Evolutionary conservation across 2,888 invertebrate genomes (phyloP).

Genomic region (Nymphalis polychloros): DNA sequence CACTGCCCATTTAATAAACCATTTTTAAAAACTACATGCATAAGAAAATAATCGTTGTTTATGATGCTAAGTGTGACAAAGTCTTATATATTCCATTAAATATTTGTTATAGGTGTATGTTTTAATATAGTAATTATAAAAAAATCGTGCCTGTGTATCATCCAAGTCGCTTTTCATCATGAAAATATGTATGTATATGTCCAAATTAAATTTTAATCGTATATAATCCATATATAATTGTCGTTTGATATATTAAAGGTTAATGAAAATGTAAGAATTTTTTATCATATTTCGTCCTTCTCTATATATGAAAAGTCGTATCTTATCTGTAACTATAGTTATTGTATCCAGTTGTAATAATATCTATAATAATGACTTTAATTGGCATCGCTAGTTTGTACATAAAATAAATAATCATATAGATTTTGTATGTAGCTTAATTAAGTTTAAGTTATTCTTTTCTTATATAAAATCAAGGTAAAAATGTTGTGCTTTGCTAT

Average conservation of each 20-base stretch:
- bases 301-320: conserved; percentile 1
- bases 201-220: background rate
- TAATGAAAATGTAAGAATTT: conserved; percentile 2
- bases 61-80: conserved; percentile 9
- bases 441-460: background rate
- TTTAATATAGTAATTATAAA: background rate
- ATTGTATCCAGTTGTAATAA: conserved; percentile 2
- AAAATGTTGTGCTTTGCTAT: background rate
- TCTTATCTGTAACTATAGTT: conserved; percentile 1
- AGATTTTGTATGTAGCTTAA: conserved; percentile 12
- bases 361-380: background rate
- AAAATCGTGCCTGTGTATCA: conserved; percentile 37
- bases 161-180: conserved; percentile 17
- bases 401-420: conserved; percentile 1
- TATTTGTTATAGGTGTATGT: conserved; percentile 6
- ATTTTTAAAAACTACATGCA: background rate
- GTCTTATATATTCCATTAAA: conserved; percentile 8
- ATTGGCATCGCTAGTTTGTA: conserved; percentile 11
- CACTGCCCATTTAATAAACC: conserved; percentile 17
- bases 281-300: conserved; percentile 7
- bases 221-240: background rate
- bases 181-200: conserved; percentile 23
- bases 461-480: background rate
- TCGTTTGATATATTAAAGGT: background rate
- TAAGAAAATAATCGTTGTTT: background rate